Conservation (phyloP, 2,797 vertebrate species). For the Platyrinchus mystaceus region DNA sequence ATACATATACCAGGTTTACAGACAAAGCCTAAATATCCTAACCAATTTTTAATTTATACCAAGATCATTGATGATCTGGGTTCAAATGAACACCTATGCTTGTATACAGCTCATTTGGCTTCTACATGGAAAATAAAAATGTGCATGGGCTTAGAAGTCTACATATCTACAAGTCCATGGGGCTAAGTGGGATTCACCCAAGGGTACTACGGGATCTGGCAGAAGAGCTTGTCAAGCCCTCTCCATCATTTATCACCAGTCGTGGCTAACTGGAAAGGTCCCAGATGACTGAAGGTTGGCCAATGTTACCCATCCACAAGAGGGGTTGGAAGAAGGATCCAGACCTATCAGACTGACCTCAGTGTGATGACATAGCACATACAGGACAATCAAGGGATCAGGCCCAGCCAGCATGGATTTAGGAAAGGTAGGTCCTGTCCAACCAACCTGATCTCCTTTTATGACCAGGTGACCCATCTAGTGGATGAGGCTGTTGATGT, state of each 20-base stretch:
- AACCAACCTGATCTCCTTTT: neutral
- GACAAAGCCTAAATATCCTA: neutral
- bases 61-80: neutral
- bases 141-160: neutral
- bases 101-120: neutral
- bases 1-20: neutral
- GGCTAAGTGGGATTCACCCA: neutral
- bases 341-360: neutral
- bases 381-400: neutral
- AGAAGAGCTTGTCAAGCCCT: neutral
- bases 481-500: neutral
- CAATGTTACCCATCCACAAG: neutral
- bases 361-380: neutral
- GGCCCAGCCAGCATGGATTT: fast-evolving
- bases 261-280: neutral
- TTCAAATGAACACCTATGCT: neutral
- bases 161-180: neutral
- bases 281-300: neutral
- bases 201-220: neutral
- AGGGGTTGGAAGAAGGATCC: neutral
- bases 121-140: neutral
- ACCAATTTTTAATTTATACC: neutral
- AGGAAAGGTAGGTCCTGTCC: neutral
- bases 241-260: neutral
- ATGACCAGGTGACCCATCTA: neutral